Evolutionary conservation across 1,140 invertebrate species (phyloP).

Genomic region (Aphidius ervi): DNA sequence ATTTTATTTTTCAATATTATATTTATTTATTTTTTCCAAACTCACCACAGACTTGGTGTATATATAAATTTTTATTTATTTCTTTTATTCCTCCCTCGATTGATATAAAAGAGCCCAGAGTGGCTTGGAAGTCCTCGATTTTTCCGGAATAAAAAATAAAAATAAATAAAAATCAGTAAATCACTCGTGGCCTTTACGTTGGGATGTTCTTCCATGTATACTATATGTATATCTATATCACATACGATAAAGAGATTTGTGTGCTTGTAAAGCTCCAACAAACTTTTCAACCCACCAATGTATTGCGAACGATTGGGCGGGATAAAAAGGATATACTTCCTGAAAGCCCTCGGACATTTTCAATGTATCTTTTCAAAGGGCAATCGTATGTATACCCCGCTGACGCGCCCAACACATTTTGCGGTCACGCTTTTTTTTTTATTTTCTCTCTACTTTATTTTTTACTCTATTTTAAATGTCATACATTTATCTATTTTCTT

Average conservation of each 20-base stretch:
- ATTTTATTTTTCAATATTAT: too few species aligned
- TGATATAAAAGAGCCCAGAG: conserved; percentile 43
- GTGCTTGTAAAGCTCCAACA: conserved; percentile 36
- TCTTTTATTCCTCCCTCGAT: conserved; percentile 25
- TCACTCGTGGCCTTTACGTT: conserved; percentile 33
- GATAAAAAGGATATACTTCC: conserved; percentile 41
- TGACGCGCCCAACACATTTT: conserved; percentile 16
- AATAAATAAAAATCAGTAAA: conserved; percentile 37
- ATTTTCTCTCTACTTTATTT: too few species aligned
- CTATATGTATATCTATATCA: background rate
- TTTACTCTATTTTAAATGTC: too few species aligned
- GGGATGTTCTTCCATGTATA: conserved; percentile 1
- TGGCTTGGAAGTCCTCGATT: conserved; percentile 26
- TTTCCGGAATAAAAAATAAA: conserved; percentile 26
- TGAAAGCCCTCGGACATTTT: conserved; percentile 19
- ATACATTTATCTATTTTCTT: too few species aligned
- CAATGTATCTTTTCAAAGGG: conserved; percentile 23
- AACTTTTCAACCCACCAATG: conserved; percentile 27
- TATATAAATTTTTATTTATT: background rate
- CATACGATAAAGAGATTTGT: conserved; percentile 44
- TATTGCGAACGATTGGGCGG: conserved; percentile 48
- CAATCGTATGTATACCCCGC: conserved; percentile 19
- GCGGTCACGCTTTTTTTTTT: conserved; percentile 10
- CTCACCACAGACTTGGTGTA: too few species aligned
- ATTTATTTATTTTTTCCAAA: too few species aligned